Base-by-base conservation (phyloP, 1,140 invertebrate species). In the Eriosoma lanigerum region DNA sequence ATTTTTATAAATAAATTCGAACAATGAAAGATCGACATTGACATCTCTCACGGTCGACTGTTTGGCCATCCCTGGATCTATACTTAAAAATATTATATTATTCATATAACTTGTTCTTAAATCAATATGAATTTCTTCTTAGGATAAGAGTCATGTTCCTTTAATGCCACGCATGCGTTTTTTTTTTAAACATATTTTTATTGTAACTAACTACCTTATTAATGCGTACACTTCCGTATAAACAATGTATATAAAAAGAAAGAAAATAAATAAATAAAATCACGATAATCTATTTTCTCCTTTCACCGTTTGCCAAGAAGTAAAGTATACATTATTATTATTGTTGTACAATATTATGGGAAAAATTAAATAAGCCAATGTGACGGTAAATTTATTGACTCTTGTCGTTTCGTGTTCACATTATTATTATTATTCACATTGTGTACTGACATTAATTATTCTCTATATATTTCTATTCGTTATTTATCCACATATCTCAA, bases 361-460 rank as follows among this genome's bases (percentile, higher is more conserved):
- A 68, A 68, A 12, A 68, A 68, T n/a, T 12, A 48, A 46, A 68
- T 26, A 48, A 17, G 15, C 32, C 66, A 6, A 48, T 12, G 46
- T 26, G 38, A 38, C 38, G 44, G 21, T 68, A n/a, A 38, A 68
- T 68, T 68, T 48, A 48, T 68, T 17, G 66, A 48, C 44, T 68
- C 15, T 26, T 17, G 38, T 68, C 24, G 38, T 68, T n/a, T 46
- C 21, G 38, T 21, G n/a, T 62, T n/a, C n/a, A 15, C 38, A 15
- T 68, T 17, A 19, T 68, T 48, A 56, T 46, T 68, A 21, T n/a
- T 68, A 48, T 68, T 66, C 64, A 10, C 29, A 62, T 62, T 62
- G 60, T 62, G 60, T 62, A 19, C 60, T 26, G 10, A 19, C 29
- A n/a, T 44, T 38, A 12, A 13, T 64, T n/a, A 44, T 64, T 38